phyloP scores from a whole-genome alignment of 2,888 invertebrate species.

The Caenorhabditis macrosperma region DNA sequence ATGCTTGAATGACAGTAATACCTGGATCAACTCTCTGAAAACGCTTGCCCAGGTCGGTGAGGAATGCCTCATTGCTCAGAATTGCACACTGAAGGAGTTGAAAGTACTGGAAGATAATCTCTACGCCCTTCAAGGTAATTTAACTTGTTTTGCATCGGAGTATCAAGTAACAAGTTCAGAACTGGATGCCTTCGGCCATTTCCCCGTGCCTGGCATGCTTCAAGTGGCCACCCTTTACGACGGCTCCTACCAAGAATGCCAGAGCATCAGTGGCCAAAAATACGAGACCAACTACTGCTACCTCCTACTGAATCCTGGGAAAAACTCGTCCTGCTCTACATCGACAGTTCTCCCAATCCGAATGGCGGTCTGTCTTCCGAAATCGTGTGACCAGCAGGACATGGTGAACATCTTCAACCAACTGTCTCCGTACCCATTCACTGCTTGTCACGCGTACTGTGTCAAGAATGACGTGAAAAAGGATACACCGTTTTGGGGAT shows the following conservation, averaged over 20 bases:
- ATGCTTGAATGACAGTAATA: constrained; percentile 36
- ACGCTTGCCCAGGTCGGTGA: constrained; percentile 17
- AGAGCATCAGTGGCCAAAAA: constrained; percentile 32
- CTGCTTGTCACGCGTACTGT: constrained; percentile 36
- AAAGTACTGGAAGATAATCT: constrained; percentile 32
- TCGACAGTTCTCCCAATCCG: constrained; percentile 28
- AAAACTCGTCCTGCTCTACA: not conserved
- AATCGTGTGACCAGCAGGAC: constrained; percentile 44
- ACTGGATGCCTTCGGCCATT: constrained; percentile 57
- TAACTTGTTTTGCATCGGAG: too few species aligned
- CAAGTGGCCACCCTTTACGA: constrained; percentile 36
- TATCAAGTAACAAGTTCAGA: too few species aligned
- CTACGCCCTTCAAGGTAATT: constrained; percentile 38
- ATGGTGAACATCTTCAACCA: constrained; percentile 47
- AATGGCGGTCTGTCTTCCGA: constrained; percentile 48
- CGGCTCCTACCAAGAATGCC: constrained; percentile 56
- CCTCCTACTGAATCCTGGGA: constrained; percentile 27
- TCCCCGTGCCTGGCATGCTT: constrained; percentile 46
- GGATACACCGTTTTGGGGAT: constrained; percentile 51
- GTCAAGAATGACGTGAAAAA: constrained; percentile 41
- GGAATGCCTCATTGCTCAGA: constrained; percentile 13
- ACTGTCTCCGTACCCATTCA: constrained; percentile 31
- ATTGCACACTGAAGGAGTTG: constrained; percentile 20
- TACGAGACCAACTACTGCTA: constrained; percentile 62
- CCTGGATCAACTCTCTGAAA: constrained; percentile 35